Evolutionary conservation across 2,888 invertebrate genomes (phyloP).

Genomic region (Cheilosia pagana): DNA sequence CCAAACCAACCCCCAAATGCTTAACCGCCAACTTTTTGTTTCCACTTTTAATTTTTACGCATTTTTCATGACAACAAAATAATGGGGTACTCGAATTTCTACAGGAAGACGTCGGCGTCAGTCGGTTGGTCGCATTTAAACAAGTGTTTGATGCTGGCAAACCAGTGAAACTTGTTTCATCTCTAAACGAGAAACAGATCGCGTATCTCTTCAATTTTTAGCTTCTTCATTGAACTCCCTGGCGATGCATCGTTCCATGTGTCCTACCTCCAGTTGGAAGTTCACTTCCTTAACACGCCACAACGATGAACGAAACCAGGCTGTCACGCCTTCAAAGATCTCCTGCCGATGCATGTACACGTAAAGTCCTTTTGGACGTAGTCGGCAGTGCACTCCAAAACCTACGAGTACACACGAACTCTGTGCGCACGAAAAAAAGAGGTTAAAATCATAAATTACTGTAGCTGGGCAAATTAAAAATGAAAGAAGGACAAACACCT

Average conservation of each 20-base stretch:
- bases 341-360: not conserved
- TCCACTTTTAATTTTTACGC: not conserved
- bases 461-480: conserved; percentile 48
- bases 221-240: conserved; percentile 11
- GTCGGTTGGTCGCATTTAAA: conserved; percentile 35
- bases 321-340: conserved; percentile 56
- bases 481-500: conserved; percentile 62
- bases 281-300: conserved; percentile 49
- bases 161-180: conserved; percentile 67
- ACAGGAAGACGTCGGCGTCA: conserved; percentile 3
- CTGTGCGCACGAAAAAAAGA: conserved; percentile 40
- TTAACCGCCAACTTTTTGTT: conserved; percentile 3
- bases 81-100: conserved; percentile 13
- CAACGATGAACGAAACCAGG: conserved; percentile 37
- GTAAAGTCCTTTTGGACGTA: conserved; percentile 1
- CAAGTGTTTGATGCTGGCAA: conserved; percentile 58
- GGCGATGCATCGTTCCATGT: not conserved
- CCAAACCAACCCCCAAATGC: conserved; percentile 1
- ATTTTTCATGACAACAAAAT: conserved; percentile 6
- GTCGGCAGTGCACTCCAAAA: conserved; percentile 32
- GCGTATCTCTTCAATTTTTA: conserved; percentile 37
- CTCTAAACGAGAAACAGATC: conserved; percentile 42
- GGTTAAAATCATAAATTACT: conserved; percentile 62
- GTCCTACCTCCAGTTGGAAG: conserved; percentile 6
- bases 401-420: conserved; percentile 43